Evolutionary conservation across 2,113 vertebrate genomes (phyloP), one percentile per base, ranked within the genome.

Genomic region (Marcusenius ussheri): DNA sequence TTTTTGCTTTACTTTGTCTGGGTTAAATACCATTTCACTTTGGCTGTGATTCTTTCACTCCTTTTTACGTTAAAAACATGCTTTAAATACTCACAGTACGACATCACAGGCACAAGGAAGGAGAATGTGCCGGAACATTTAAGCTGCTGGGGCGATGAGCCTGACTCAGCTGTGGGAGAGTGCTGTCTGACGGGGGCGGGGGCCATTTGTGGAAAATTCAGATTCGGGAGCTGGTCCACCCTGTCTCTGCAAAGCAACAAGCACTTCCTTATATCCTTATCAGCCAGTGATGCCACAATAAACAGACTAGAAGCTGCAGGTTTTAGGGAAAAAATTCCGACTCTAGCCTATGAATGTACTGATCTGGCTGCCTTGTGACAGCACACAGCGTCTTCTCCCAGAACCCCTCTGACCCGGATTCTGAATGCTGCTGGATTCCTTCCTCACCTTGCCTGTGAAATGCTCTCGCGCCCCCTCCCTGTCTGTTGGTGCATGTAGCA

Each of bases 1-100:
- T 50, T 85, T 47, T 85, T 85, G 83, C 83, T n/a, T 86, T 27
- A 86, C 11, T 46, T 86, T 86, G 83, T 86, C 83, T 49, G 83
- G 83, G 42, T 86, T 3, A 86, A 86, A 49, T 50, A 47, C 42
- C 46, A n/a, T 31, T 24, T 49, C 11, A n/a, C 83, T 83, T 83
- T 86, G n/a, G 45, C 83, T 86, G 39, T 86, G 15, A 27, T 46
- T 86, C 24, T 86, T 83, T 31, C 13, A 24, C 24, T 86, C 39
- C 46, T 21, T 49, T 86, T 46, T 86, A 86, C 42, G 21, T 24
- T 24, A 24, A 86, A 27, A 49, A 13, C 42, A 83, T 45, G 15
- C 35, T 83, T 24, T 83, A 45, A 42, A 39, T 83, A 39, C 77
- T 42, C 77, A 83, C 77, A 83, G 42, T 80, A 31, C 27, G 62